Conservation (phyloP, 2,888 invertebrate genomes). For the Dichetophora obliterata region DNA sequence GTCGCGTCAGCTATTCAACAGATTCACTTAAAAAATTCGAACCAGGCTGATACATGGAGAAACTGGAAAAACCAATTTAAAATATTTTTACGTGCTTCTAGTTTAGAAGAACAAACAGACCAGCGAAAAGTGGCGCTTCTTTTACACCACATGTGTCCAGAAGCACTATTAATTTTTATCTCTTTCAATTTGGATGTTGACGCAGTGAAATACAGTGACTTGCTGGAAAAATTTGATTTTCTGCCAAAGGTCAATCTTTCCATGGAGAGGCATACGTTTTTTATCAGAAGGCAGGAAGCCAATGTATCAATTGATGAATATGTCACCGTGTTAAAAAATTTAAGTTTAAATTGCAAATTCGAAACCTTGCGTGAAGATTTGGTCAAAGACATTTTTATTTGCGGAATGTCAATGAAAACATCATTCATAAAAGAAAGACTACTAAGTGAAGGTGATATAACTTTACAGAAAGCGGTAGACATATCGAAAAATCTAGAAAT, state of each 20-base stretch:
- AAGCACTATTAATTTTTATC: conserved; percentile 16
- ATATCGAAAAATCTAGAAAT: too few relatives aligned
- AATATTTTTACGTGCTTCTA: conserved; percentile 27
- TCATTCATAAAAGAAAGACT: too few relatives aligned
- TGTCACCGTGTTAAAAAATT: neutral
- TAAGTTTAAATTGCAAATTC: neutral
- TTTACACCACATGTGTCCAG: neutral
- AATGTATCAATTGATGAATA: conserved; percentile 18
- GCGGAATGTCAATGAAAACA: too few relatives aligned
- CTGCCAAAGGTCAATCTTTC: conserved; percentile 17
- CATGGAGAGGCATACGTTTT: conserved; percentile 13
- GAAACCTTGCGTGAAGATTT: too few relatives aligned
- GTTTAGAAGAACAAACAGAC: conserved; percentile 21
- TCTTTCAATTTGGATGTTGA: conserved; percentile 22
- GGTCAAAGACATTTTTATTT: too few relatives aligned
- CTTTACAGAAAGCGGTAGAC: too few relatives aligned
- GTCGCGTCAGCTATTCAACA: neutral
- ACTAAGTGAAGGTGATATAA: too few relatives aligned
- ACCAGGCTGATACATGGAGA: too few relatives aligned
- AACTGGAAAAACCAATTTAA: neutral
- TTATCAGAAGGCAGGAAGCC: conserved; percentile 16
- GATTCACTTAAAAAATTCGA: too few relatives aligned
- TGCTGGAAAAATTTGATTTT: conserved; percentile 21
- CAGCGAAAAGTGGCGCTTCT: conserved; percentile 21
- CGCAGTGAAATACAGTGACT: neutral